Evolutionary conservation across 1,140 invertebrate genomes (phyloP).

Genomic region (Ceratitis capitata): DNA sequence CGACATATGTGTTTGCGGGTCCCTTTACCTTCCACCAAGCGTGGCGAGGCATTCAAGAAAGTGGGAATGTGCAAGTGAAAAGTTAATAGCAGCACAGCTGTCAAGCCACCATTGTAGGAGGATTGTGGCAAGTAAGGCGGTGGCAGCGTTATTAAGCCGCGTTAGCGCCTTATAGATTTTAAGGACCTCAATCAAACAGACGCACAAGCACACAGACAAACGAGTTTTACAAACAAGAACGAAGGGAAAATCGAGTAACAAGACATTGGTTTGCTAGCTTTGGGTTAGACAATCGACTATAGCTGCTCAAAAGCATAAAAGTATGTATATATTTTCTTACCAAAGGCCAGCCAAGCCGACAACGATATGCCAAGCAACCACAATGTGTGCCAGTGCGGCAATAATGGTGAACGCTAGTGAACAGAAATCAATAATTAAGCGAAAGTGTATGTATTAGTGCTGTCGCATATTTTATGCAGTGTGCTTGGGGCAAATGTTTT

Average conservation of each 20-base stretch:
- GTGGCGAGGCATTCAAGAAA: not conserved
- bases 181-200: not conserved
- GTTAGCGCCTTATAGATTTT: not conserved
- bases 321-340: no score
- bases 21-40: not conserved
- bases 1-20: not conserved
- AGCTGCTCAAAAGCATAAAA: not conserved
- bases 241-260: not conserved
- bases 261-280: not conserved
- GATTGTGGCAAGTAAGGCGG: not conserved
- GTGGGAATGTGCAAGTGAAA: not conserved
- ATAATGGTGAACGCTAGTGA: not conserved
- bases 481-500: not conserved
- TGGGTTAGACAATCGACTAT: not conserved
- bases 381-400: not conserved
- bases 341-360: not conserved
- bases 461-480: not conserved
- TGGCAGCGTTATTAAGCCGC: not conserved
- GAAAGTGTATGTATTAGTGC: not conserved
- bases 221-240: not conserved
- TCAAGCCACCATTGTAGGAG: no score
- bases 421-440: conserved; percentile 21
- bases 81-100: not conserved
- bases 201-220: not conserved
- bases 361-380: not conserved